Conservation (phyloP, 2,888 invertebrate genomes). For the Andrena camellia region DNA sequence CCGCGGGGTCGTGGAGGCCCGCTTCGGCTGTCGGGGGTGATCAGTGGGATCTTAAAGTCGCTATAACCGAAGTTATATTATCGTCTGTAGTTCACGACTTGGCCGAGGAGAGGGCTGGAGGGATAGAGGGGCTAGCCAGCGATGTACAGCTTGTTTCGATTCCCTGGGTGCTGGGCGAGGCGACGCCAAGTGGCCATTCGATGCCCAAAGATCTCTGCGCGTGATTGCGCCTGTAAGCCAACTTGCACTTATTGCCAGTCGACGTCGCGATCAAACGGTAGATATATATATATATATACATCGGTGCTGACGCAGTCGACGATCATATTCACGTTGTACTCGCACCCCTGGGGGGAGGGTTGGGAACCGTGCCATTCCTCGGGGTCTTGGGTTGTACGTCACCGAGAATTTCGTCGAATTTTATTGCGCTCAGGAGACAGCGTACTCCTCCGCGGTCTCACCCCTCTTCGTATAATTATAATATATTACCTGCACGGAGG, state of each 20-base stretch:
- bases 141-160: conserved; percentile 51
- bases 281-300: not conserved
- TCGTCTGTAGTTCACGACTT: conserved; percentile 53
- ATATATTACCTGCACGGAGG: not conserved
- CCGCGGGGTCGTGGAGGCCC: not conserved
- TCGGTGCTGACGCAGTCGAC: conserved; percentile 21
- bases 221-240: conserved; percentile 64
- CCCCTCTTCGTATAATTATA: not conserved
- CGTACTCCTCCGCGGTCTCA: conserved; percentile 12
- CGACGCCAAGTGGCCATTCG: conserved; percentile 63
- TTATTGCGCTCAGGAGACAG: conserved; percentile 33
- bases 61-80: conserved; percentile 37
- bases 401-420: conserved; percentile 26
- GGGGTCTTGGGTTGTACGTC: conserved; percentile 11
- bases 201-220: conserved; percentile 63
- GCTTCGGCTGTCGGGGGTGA: not conserved
- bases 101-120: not conserved
- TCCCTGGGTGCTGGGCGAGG: conserved; percentile 36
- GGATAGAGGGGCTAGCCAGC: conserved; percentile 23
- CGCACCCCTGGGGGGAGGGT: not conserved
- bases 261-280: conserved; percentile 31
- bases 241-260: conserved; percentile 54
- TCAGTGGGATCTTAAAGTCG: conserved; percentile 26
- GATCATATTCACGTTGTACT: conserved; percentile 36
- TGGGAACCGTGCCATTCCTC: conserved; percentile 15